Percentiles rank a stretch among this genome's conserved stretches.
These are phyloP conservation scores for Tinea semifulvella DNA, from an alignment of 2,888 invertebrate species.

Conservation along the genomic window DNA sequence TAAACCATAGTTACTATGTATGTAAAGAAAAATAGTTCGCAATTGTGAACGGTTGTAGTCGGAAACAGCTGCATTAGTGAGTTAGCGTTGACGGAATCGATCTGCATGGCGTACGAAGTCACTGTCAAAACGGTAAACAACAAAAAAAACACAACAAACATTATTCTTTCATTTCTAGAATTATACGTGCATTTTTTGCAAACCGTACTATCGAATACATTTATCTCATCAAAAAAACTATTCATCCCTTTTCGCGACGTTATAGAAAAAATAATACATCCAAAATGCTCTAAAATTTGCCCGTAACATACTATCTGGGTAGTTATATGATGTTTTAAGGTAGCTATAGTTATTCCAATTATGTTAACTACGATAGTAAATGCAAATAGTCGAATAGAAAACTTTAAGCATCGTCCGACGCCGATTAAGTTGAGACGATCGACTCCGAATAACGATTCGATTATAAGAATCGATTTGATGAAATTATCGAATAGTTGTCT, in stretches of 20 bases:
- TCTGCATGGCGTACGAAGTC: background rate
- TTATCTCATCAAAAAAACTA: slow-evolving; percentile 7
- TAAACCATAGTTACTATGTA: slow-evolving; percentile 2
- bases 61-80: background rate
- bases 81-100: background rate
- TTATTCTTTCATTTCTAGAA: background rate
- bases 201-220: slow-evolving; percentile 1
- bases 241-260: background rate
- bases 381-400: background rate
- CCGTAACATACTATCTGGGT: slow-evolving; percentile 9
- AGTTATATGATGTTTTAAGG: slow-evolving; percentile 3
- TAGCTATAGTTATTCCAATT: background rate
- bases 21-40: slow-evolving; percentile 2
- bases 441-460: slow-evolving; percentile 8
- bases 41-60: slow-evolving; percentile 3
- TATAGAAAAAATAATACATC: slow-evolving; percentile 2
- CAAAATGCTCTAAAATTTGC: slow-evolving; percentile 1
- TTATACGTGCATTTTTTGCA: slow-evolving; percentile 5
- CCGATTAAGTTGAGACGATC: slow-evolving; percentile 2
- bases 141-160: background rate
- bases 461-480: slow-evolving; percentile 1
- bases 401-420: background rate
- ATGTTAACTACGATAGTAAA: background rate
- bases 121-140: background rate
- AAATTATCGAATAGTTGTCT: background rate